Percentiles rank a stretch among this genome's conserved stretches.
Evolutionary conservation across 2,113 vertebrate genomes (phyloP).

Genomic region (Athene cunicularia): DNA sequence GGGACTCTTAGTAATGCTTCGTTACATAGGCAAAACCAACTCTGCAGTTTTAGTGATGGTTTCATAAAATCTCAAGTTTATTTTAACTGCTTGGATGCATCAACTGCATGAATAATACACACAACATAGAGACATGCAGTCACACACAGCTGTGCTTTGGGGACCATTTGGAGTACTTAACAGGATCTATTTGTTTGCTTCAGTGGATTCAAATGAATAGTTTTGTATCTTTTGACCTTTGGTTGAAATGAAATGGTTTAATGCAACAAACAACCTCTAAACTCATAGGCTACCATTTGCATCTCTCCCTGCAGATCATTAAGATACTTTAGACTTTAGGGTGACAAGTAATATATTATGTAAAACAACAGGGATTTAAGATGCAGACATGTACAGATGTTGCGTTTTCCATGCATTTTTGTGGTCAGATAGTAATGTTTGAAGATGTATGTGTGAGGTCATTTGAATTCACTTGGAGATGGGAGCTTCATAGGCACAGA

Average conservation of each 20-base stretch:
- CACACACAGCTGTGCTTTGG: not conserved
- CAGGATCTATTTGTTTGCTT: constrained; percentile 52
- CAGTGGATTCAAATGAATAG: constrained; percentile 48
- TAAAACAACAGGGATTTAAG: constrained; percentile 67
- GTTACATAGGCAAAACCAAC: constrained; percentile 77
- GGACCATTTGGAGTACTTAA: constrained; percentile 54
- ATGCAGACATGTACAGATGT: constrained; percentile 64
- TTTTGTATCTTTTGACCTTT: constrained; percentile 52
- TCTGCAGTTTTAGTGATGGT: constrained; percentile 69
- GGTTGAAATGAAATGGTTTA: constrained; percentile 57
- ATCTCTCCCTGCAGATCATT: constrained; percentile 60
- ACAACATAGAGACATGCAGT: not conserved
- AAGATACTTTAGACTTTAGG: constrained; percentile 32
- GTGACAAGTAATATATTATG: constrained; percentile 69
- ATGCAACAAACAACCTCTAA: constrained; percentile 42
- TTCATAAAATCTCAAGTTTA: constrained; percentile 74
- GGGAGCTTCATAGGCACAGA: constrained; percentile 30
- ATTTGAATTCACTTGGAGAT: constrained; percentile 64
- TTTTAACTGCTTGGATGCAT: constrained; percentile 54
- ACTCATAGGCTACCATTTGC: constrained; percentile 44
- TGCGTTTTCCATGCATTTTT: constrained; percentile 62
- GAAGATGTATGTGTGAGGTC: constrained; percentile 76
- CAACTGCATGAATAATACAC: not conserved
- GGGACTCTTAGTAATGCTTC: constrained; percentile 77
- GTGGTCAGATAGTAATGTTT: constrained; percentile 71